phyloP scores from a whole-genome alignment of 2,797 vertebrate genomes.

The Momotus momota region DNA sequence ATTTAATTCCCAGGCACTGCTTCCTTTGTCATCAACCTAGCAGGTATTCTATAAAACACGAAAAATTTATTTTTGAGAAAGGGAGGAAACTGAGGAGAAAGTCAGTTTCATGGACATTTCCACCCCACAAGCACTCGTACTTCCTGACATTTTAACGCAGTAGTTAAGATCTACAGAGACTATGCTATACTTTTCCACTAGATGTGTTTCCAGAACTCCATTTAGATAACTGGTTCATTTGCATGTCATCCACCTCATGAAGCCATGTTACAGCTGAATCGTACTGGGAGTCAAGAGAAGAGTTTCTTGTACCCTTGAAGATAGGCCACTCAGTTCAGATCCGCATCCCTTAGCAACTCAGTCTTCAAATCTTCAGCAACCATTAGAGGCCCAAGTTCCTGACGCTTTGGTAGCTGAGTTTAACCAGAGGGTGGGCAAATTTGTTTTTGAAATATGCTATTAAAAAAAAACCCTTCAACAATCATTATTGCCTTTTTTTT shows the following conservation, averaged over 20 bases:
- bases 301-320: not conserved
- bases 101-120: not conserved
- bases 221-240: not conserved
- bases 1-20: not conserved
- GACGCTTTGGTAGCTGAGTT: not conserved
- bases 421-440: not conserved
- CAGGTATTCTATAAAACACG: not conserved
- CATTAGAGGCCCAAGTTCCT: not conserved
- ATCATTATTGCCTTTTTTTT: not conserved
- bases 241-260: not conserved
- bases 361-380: rapidly evolving
- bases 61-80: not conserved
- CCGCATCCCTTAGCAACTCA: not conserved
- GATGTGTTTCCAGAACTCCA: not conserved
- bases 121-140: too few species aligned
- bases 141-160: not conserved
- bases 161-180: not conserved
- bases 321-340: not conserved
- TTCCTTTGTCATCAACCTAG: not conserved
- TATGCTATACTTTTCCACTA: not conserved
- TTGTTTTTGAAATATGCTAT: not conserved
- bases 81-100: not conserved
- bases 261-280: not conserved
- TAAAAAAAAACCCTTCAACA: rapidly evolving
- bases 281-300: not conserved